phyloP scores from a whole-genome alignment of 2,113 vertebrate genomes.

The Acanthisitta chloris region DNA sequence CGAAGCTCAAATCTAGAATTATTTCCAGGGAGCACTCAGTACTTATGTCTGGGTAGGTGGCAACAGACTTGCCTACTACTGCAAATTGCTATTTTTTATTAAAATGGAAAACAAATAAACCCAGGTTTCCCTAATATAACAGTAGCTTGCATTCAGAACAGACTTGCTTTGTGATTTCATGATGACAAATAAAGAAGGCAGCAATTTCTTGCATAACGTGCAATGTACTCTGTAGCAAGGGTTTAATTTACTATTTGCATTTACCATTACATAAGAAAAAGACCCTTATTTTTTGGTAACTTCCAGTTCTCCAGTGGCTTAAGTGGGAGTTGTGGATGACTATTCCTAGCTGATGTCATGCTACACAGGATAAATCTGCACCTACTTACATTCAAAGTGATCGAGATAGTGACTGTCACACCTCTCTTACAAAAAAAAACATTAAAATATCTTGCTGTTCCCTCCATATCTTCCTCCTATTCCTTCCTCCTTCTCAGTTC shows the following conservation, averaged over 20 bases:
- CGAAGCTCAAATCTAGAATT: neutral
- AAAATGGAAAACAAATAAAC: neutral
- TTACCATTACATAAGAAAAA: neutral
- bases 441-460: neutral
- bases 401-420: neutral
- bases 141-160: neutral
- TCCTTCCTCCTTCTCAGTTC: neutral
- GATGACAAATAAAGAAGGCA: neutral
- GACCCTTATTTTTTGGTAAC: neutral
- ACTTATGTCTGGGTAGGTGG: neutral
- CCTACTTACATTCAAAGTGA: neutral
- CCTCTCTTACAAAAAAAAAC: neutral
- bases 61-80: neutral
- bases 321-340: neutral
- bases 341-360: constrained; percentile 3
- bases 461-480: neutral
- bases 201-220: neutral
- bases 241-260: neutral
- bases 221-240: neutral
- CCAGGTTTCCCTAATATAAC: neutral
- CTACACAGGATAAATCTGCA: neutral
- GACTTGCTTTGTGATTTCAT: neutral
- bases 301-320: neutral
- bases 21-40: neutral
- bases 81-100: neutral